Evolutionary conservation across 2,113 vertebrate species (phyloP), one percentile per base, ranked within the genome.

Genomic region (Engystomops pustulosus): DNA sequence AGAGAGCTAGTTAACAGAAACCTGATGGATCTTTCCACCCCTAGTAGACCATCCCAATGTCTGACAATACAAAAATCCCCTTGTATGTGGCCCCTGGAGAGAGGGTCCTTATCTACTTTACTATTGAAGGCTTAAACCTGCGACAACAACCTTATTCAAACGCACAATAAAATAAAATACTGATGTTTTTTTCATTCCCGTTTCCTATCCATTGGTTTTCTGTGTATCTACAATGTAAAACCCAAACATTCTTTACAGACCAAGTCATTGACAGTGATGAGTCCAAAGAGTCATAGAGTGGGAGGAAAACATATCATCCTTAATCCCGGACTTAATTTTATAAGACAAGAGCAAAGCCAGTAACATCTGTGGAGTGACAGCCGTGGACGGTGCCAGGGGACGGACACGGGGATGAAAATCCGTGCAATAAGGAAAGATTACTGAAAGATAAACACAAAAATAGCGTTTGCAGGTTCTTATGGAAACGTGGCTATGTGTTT

Each of bases 251-350:
- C 17, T 51, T 51, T 34, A 36, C 30, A 49, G 45, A 32, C 44
- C 27, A 34, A 69, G 60, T 80, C 79, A 80, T 80, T 80, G 79
- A 34, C 41, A 80, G 25, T 34, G 79, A 80, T 49, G 41, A 25
- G 44, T 49, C 49, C 30, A n/a, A 45, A 51, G 27, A 69, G 44
- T 45, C 62, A 69, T 23, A 18, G 62, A 69, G 15, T 34, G 20
- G 8, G 18, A 51, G 44, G 41, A 5, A 80, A 80, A 80, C 18
- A 69, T 34, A 67, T 34, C 32, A 60, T 62, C 60, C 17, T 49
- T 80, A 80, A 80, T 80, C 55, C 38, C 12, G 47, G 78, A 45
- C 44, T 45, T 30, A 47, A 45, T 47, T 1, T 69, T 69, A 69
- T 36, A 51, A 51, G 27, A 51, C 20, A 8, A 51, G 25, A 80